Conservation (phyloP, 2,113 vertebrate genomes). For the Gorilla gorilla region DNA sequence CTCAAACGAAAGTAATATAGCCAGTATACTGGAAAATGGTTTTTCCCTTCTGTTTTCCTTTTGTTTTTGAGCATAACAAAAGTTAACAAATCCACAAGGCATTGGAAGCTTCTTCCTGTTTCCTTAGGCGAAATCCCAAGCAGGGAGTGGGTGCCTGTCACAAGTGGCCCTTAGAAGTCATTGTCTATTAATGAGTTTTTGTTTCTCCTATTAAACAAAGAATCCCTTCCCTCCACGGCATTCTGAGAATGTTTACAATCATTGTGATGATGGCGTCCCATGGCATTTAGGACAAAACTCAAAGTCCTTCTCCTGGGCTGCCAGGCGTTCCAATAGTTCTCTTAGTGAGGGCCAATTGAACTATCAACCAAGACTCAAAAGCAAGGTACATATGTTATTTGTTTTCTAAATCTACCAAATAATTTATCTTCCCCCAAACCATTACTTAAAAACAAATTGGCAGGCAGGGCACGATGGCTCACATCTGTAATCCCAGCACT, state of each 20-base stretch:
- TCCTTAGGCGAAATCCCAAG: not conserved
- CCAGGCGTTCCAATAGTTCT: not conserved
- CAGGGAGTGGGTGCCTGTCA: no score
- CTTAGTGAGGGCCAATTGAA: fast-evolving
- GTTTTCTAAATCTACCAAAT: not conserved
- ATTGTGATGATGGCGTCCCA: not conserved
- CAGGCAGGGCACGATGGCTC: no score
- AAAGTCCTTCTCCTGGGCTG: not conserved
- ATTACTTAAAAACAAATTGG: not conserved
- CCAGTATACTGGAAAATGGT: not conserved
- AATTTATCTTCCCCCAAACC: not conserved
- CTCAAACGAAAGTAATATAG: not conserved
- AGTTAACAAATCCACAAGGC: not conserved
- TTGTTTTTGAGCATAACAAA: not conserved
- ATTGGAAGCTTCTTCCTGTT: no score
- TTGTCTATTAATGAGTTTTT: not conserved
- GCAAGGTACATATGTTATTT: not conserved
- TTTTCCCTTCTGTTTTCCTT: not conserved
- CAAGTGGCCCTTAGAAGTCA: not conserved
- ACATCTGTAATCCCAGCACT: no score
- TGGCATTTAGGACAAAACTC: no score
- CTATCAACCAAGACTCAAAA: no score
- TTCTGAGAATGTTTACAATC: not conserved
- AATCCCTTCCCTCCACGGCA: not conserved
- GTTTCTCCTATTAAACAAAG: no score